phyloP scores from a whole-genome alignment of 2,113 vertebrate species.

The Uria aalge region DNA sequence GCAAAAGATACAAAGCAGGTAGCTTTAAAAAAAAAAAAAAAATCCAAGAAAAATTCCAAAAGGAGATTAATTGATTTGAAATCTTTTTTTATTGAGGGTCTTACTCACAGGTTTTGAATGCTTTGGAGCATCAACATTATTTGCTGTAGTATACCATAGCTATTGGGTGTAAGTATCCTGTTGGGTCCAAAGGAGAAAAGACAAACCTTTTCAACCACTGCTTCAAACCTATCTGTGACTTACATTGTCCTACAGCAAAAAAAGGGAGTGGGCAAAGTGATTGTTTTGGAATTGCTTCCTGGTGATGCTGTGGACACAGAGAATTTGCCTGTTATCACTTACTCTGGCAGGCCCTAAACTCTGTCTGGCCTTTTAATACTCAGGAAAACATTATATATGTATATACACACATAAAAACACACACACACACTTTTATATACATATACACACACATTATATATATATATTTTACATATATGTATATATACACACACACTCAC shows the following conservation, averaged over 20 bases:
- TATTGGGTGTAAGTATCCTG: background rate
- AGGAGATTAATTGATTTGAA: background rate
- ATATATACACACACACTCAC: background rate
- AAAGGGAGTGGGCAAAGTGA: background rate
- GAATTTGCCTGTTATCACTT: background rate
- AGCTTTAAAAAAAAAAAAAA: background rate
- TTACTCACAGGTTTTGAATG: background rate
- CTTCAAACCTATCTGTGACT: background rate
- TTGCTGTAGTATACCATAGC: background rate
- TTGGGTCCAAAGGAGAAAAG: background rate
- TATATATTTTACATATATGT: too few relatives aligned
- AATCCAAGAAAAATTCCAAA: background rate
- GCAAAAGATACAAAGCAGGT: background rate
- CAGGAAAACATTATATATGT: background rate
- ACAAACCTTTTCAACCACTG: background rate
- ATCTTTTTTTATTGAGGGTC: background rate
- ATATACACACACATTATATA: background rate
- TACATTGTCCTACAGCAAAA: background rate
- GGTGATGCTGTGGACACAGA: background rate
- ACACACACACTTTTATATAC: background rate
- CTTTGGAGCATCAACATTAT: background rate
- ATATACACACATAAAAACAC: background rate
- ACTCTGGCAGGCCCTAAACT: background rate
- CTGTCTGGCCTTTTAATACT: background rate
- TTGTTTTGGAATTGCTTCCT: background rate